phyloP scores from a whole-genome alignment of 2,888 invertebrate species.

The Hermaeophaga mercurialis region DNA sequence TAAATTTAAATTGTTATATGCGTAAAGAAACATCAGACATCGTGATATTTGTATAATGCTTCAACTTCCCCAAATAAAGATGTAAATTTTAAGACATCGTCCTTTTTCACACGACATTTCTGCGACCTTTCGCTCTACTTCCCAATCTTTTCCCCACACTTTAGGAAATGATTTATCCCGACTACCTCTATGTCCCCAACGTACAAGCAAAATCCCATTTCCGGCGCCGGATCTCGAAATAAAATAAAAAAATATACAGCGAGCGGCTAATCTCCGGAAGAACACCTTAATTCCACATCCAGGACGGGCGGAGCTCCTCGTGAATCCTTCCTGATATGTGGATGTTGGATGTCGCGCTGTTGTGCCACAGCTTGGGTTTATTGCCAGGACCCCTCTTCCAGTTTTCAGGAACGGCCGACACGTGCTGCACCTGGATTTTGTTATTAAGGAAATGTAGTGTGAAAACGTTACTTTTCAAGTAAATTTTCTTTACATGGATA shows the following conservation, averaged over 20 bases:
- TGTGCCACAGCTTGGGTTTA: too few species aligned
- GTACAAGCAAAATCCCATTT: slow-evolving; percentile 27
- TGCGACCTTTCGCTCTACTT: slow-evolving; percentile 8
- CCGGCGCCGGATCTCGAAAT: slow-evolving; percentile 45
- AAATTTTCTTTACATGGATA: too few species aligned
- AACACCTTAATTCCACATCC: slow-evolving; percentile 52
- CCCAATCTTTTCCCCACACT: slow-evolving; percentile 17
- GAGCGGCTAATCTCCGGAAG: slow-evolving; percentile 53
- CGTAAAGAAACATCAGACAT: too few species aligned
- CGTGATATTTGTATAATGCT: too few species aligned
- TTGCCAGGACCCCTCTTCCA: too few species aligned
- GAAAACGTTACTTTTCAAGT: too few species aligned
- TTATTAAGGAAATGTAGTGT: too few species aligned
- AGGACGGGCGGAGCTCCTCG: slow-evolving; percentile 25
- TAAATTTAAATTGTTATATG: too few species aligned
- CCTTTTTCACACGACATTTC: neutral
- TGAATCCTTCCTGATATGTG: slow-evolving; percentile 52
- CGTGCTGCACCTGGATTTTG: neutral
- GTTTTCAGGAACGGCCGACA: too few species aligned
- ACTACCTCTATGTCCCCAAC: slow-evolving; percentile 5
- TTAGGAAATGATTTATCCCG: slow-evolving; percentile 41
- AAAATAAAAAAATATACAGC: slow-evolving; percentile 51
- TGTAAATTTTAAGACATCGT: neutral
- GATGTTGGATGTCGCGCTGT: slow-evolving; percentile 33
- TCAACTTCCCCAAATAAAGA: too few species aligned